Base-by-base conservation (phyloP, 1,140 invertebrate genomes). In the Tribolium madens region DNA sequence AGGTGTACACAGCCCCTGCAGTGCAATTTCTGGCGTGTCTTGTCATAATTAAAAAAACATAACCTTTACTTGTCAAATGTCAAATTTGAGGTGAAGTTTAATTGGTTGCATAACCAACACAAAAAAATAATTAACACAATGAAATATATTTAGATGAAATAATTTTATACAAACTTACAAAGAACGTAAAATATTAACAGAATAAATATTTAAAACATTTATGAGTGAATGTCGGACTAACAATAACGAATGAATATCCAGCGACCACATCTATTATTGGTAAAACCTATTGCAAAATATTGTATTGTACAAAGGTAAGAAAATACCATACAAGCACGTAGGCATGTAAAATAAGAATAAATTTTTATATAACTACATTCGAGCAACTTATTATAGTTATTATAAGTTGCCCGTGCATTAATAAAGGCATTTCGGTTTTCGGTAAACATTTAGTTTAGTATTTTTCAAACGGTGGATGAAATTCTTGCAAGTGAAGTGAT, bases 1-100 rank as follows among this genome's bases (percentile, higher is more conserved):
- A 99, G 0, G 97, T 98, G 84, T 99, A 99, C 31, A 99, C 97
- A 14, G 97, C 96, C 71, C 97, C 96, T 10, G 98, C 98, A 1
- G 98, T 99, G 83, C 96, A 97, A 88, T 99, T 99, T 85, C 95
- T 93, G 3, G 96, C 97, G 84, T 99, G 98, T 73, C 98, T 88
- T 0, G 96, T 98, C 96, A 97, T 98, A 42, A 42, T 42, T 42
- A 42, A 42, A 0, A 42, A 42, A 42, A 42, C 7, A 42, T n/a
- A 42, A 42, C n/a, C 7, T 42, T 9, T 42, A 42, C 36, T 9
- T 42, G 5, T 4, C n/a, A n/a, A n/a, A 2, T 42, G 36, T 42
- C 36, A 42, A 42, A 42, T 1, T 26, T 42, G 9, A 42, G 9
- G 9, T 0, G 0, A 2, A 9, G 36, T 42, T 7, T 42, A 26